These are phyloP conservation scores for Nothoprocta pentlandii DNA, from an alignment of 2,113 vertebrate species.

Conservation along the genomic window DNA sequence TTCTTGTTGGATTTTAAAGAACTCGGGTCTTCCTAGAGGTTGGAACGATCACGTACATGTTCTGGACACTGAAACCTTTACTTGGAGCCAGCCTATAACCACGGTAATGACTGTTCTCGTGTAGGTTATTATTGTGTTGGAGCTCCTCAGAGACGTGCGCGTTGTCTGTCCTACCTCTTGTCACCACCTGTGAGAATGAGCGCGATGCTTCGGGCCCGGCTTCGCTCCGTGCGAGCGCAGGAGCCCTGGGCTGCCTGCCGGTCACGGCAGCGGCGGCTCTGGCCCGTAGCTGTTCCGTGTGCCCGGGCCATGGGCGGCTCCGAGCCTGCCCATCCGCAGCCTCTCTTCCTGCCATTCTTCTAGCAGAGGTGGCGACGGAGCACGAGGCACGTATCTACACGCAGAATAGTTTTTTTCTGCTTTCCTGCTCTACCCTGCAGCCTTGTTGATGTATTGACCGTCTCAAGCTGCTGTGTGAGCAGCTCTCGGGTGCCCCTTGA, in stretches of 20 bases:
- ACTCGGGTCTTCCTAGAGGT: conserved; percentile 88
- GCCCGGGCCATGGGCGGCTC: not conserved
- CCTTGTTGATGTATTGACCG: not conserved
- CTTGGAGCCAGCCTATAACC: conserved; percentile 93
- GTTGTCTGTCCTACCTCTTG: rapidly evolving
- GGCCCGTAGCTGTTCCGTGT: not conserved
- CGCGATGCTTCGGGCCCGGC: not conserved
- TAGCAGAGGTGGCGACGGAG: not conserved
- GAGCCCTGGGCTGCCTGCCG: not conserved
- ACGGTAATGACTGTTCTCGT: conserved; percentile 77
- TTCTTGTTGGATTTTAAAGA: conserved; percentile 69
- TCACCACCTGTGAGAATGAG: not conserved
- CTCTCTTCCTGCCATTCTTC: not conserved
- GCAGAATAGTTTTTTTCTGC: not conserved
- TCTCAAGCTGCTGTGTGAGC: not conserved
- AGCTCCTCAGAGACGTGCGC: not conserved
- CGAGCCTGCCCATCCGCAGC: not conserved
- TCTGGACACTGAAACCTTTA: conserved; percentile 90
- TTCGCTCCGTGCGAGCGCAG: not conserved
- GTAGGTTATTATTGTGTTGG: not conserved
- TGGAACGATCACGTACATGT: conserved; percentile 98
- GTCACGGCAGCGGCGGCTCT: not conserved
- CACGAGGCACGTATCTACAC: not conserved
- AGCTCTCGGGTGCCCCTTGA: not conserved
- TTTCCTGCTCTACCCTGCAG: not conserved